Evolutionary conservation across 2,113 vertebrate genomes (phyloP).

Genomic region (Microtus pennsylvanicus): DNA sequence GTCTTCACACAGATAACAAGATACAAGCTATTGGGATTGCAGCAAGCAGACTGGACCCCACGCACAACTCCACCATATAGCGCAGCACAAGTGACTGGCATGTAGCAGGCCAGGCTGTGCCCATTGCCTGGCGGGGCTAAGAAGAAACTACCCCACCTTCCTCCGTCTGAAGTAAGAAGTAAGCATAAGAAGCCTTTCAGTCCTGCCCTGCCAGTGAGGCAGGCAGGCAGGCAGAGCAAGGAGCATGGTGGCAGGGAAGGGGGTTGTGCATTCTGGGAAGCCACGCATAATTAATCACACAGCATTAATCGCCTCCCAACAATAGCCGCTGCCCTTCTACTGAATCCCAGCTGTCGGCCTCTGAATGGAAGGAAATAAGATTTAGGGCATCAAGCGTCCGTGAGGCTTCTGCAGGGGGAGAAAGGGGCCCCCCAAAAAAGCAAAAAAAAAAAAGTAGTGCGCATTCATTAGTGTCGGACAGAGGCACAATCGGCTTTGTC

Average conservation of each 20-base stretch:
- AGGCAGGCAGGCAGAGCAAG: constrained; percentile 85
- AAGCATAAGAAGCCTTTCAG: constrained; percentile 59
- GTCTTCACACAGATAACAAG: background rate
- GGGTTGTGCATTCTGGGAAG: constrained; percentile 94
- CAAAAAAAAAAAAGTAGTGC: constrained; percentile 83
- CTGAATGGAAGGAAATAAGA: constrained; percentile 98
- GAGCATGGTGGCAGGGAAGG: constrained; percentile 29
- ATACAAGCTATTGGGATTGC: too few species aligned
- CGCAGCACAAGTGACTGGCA: too few species aligned
- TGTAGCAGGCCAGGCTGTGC: background rate
- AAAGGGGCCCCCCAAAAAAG: constrained; percentile 81
- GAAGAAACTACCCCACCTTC: constrained; percentile 80
- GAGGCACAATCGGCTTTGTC: constrained; percentile 87
- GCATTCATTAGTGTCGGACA: constrained; percentile 93
- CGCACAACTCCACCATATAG: background rate
- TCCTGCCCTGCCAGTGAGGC: constrained; percentile 76
- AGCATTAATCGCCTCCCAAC: constrained; percentile 97
- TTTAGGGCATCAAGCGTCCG: constrained; percentile 94
- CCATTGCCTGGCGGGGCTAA: background rate
- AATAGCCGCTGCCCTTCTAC: constrained; percentile 94
- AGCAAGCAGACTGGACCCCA: background rate
- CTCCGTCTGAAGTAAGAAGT: constrained; percentile 85
- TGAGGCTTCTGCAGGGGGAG: constrained; percentile 88
- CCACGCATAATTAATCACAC: constrained; percentile 99
- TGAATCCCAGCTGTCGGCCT: constrained; percentile 98